Percentiles rank a stretch among this genome's conserved stretches.
Evolutionary conservation across 2,113 vertebrate species (phyloP).

Genomic region (Periophthalmus modestus): DNA sequence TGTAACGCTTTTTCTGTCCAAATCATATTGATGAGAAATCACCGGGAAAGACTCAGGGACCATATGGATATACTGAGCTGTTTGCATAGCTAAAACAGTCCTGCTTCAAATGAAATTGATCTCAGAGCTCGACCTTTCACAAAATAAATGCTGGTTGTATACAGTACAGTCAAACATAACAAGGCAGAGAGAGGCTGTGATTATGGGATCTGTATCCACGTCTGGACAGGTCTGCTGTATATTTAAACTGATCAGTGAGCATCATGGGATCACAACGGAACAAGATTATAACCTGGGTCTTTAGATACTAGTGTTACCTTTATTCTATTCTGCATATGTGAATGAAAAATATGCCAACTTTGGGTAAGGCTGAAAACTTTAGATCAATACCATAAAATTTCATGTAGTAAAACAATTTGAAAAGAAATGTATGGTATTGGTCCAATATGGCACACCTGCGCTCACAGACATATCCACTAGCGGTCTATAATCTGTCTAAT

Average conservation of each 20-base stretch:
- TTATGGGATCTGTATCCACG: constrained; percentile 52
- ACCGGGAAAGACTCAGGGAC: neutral
- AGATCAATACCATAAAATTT: neutral
- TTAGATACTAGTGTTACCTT: constrained; percentile 65
- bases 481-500: constrained; percentile 75
- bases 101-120: neutral
- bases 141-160: neutral
- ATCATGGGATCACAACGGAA: constrained; percentile 78
- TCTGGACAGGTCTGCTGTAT: constrained; percentile 71
- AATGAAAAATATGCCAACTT: constrained; percentile 27
- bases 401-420: constrained; percentile 15
- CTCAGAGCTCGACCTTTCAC: neutral
- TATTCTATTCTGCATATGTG: constrained; percentile 75
- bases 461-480: constrained; percentile 32
- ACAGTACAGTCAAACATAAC: neutral
- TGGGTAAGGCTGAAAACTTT: neutral
- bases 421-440: constrained; percentile 9
- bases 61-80: neutral
- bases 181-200: constrained; percentile 52
- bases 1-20: too few relatives aligned
- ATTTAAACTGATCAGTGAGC: constrained; percentile 73
- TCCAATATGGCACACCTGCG: constrained; percentile 21
- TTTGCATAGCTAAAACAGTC: neutral
- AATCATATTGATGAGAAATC: too few relatives aligned
- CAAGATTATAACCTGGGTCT: constrained; percentile 74